Conservation (phyloP, 2,888 invertebrate genomes). For the Plagiodera versicolora region DNA sequence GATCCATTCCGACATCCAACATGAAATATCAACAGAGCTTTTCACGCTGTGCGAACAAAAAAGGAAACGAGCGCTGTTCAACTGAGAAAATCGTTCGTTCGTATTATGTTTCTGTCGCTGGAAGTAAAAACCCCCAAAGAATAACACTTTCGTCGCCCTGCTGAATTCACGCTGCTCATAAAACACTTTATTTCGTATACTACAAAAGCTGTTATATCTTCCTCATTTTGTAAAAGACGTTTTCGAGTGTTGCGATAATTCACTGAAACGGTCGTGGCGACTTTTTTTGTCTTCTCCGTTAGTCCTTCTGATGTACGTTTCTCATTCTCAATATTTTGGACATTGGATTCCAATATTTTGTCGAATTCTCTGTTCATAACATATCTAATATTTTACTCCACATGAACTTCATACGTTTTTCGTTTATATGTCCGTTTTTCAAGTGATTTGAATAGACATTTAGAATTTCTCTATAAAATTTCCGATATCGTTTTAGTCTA, state of each 20-base stretch:
- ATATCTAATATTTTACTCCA: too few relatives aligned
- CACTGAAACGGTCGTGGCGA: slow-evolving; percentile 19
- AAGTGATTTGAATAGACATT: too few relatives aligned
- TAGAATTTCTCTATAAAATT: too few relatives aligned
- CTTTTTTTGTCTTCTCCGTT: slow-evolving; percentile 15
- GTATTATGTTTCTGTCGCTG: slow-evolving; percentile 8
- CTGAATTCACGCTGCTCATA: slow-evolving; percentile 24
- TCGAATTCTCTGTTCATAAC: too few relatives aligned
- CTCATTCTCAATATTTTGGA: too few relatives aligned
- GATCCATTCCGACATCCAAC: neutral
- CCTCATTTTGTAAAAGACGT: slow-evolving; percentile 27
- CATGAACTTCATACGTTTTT: too few relatives aligned
- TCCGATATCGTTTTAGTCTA: too few relatives aligned
- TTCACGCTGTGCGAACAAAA: neutral
- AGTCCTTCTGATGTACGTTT: too few relatives aligned
- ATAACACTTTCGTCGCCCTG: slow-evolving; percentile 14
- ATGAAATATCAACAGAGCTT: slow-evolving; percentile 10
- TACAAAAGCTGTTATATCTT: slow-evolving; percentile 26
- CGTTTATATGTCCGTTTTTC: too few relatives aligned
- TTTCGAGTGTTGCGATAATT: slow-evolving; percentile 21
- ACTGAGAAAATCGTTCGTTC: slow-evolving; percentile 8
- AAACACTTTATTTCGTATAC: slow-evolving; percentile 25
- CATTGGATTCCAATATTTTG: neutral
- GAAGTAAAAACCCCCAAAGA: slow-evolving; percentile 11
- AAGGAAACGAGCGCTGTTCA: neutral